Base-by-base conservation (phyloP, 2,888 invertebrate genomes). In the Alloscopus bannaensis region DNA sequence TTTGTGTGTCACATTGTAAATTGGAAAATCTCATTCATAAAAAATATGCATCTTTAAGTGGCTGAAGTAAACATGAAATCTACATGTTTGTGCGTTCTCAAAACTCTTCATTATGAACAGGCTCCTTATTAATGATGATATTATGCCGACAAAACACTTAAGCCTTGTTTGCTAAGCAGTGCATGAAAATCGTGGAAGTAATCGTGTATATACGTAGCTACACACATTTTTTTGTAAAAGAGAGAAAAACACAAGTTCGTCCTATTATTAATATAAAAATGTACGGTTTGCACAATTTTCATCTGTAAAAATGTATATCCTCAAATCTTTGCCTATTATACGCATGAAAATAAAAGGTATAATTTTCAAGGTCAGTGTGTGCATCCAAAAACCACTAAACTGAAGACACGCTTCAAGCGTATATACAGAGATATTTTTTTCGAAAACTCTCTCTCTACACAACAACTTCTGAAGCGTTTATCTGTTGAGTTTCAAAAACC, bases 301-400 rank as follows among this genome's bases (percentile, higher is more conserved):
- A 36, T 6, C 36, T 8, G 36, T 36, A 36, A 6, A 36, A 36
- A 8, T 4, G n/a, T 45, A 16, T 18, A 45, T 45, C 45, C n/a
- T 16, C 45, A 36, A 45, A 45, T 36, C 45, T 3, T 16, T 45
- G 22, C 55, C 24, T 18, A 55, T 60, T 31, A 60, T 45, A 64
- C 31, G 64, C 64, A 24, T 64, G 31, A 24, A 42, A 40, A 64
- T 42, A 64, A 64, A 64, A 64, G 70, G 72, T 72, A 72, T 72
- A 72, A 72, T 72, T 72, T 72, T 72, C 72, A 72, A 72, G 72
- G 72, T 64, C 72, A 72, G 72, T 72, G 72, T 72, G 72, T 72
- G 72, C 72, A 72, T 55, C 72, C 72, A 72, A 60, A 72, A 72
- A 64, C 11, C 28, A 22, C 29, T 16, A 55, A 50, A 60, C 62